Base-by-base conservation (phyloP, 2,797 vertebrate genomes). In the Potorous gilbertii region DNA sequence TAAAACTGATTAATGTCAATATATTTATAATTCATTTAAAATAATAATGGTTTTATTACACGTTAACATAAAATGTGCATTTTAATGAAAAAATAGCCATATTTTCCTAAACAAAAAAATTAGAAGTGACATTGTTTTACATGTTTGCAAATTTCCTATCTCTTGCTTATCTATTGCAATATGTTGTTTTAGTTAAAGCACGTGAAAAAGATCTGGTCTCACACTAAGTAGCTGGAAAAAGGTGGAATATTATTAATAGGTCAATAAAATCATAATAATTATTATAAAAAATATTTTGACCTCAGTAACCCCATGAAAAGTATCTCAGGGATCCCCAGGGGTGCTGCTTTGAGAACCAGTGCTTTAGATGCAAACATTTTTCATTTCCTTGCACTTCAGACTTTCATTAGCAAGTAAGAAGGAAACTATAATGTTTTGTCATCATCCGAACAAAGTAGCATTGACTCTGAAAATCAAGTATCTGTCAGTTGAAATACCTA, bases 401-500 rank as follows among this genome's bases (percentile, higher is more conserved):
- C 40, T 46, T 40, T 81, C 40, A 27, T 40, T 46, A 81, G 21
- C 74, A 24, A 81, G 6, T 81, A 81, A 81, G 74, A 81, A 46
- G n/a, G 21, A 81, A 81, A 46, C 74, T 81, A 46, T 8, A 74
- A 40, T 21, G 40, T 46, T 81, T 81, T 66, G 62, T 81, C 74
- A 81, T 46, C 74, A 81, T 3, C 21, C n/a, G 46, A 81, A 12
- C 1, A 95, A 95, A 97, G 28, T 16, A 91, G n/a, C 16, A 91
- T 11, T 91, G 4, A 2, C 28, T 56, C 94, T 94, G 56, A 56
- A 96, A 94, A 95, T 1, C 16, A 92, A 57, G 40, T 92, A 40
- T 62, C 56, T 10, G 46, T 92, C 55, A 59, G 29, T 28, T 94
- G 57, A 94, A 91, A 95, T 92, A 18, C 10, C 87, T 34, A 18